phyloP scores from a whole-genome alignment of 2,797 vertebrate genomes.

The Melanotaenia parkinsoni region DNA sequence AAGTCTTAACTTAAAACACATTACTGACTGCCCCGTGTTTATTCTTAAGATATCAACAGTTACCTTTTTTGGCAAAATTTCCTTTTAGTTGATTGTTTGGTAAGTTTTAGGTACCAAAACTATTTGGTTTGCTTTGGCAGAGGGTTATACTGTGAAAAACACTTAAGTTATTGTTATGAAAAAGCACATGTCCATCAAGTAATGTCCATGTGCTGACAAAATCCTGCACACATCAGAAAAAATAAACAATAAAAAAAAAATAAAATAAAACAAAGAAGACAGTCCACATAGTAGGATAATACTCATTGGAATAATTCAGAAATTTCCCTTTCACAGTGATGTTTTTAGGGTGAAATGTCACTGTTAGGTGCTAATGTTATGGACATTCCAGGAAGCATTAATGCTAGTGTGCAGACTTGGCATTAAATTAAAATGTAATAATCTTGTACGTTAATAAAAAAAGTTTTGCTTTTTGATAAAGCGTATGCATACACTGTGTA shows the following conservation, averaged over 20 bases:
- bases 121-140: neutral
- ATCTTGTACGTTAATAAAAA: neutral
- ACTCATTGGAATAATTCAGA: neutral
- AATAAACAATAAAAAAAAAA: neutral
- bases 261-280: neutral
- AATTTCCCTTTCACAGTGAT: neutral
- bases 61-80: too few relatives aligned
- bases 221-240: neutral
- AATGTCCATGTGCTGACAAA: neutral
- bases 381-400: neutral
- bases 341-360: neutral
- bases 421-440: neutral
- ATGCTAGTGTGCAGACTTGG: neutral
- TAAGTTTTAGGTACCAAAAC: neutral
- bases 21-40: slow-evolving; percentile 29
- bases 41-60: neutral
- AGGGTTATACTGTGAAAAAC: neutral
- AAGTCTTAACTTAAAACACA: slow-evolving; percentile 40
- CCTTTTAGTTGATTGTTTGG: too few relatives aligned
- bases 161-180: neutral
- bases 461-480: neutral
- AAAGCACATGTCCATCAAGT: neutral
- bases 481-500: neutral
- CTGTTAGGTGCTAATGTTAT: neutral
- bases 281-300: neutral